Evolutionary conservation across 2,797 vertebrate species (phyloP).

Genomic region (Ctenopoma kingsleyae): DNA sequence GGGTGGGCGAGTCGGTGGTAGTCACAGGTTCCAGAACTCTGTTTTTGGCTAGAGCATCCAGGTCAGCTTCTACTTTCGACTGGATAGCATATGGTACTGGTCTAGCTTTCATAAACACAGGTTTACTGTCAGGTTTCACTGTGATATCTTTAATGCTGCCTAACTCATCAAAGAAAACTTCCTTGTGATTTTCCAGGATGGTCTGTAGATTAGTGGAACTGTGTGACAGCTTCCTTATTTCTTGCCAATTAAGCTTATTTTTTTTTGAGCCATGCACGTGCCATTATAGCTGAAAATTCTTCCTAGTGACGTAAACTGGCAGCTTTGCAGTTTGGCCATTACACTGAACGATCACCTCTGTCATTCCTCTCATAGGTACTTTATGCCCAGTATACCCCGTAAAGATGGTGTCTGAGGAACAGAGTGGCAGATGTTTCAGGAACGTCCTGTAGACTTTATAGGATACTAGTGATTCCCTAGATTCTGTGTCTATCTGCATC

Average conservation of each 20-base stretch:
- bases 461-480: slow-evolving; percentile 1
- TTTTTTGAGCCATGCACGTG: no score
- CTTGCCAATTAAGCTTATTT: background rate
- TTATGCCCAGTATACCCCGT: background rate
- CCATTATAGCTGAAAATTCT: background rate
- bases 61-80: no score
- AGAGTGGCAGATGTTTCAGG: background rate
- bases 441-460: background rate
- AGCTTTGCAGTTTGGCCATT: background rate
- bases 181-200: no score
- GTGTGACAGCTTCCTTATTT: background rate
- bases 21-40: no score
- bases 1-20: no score
- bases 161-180: no score
- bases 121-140: no score
- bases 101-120: no score
- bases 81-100: no score
- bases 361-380: background rate
- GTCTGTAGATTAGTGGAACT: background rate
- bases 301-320: background rate
- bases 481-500: slow-evolving; percentile 12
- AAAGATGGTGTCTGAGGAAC: background rate
- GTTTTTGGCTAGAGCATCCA: no score
- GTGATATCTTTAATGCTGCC: background rate
- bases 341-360: background rate